Conservation (phyloP, 1,140 invertebrate genomes). For the Neocloeon triangulifer region DNA sequence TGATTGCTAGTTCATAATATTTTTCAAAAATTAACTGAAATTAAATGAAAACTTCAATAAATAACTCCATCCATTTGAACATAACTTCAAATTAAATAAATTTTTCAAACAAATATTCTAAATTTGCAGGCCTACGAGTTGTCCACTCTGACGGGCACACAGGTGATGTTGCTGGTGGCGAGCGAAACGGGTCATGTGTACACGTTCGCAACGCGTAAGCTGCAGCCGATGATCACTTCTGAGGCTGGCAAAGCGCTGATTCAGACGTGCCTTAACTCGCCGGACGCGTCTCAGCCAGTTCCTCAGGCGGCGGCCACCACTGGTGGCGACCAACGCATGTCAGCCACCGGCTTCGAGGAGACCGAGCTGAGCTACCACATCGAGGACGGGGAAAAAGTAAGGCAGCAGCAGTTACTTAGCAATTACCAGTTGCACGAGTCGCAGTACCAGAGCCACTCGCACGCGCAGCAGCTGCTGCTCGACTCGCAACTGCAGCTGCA, state of each 20-base stretch:
- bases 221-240: slow-evolving; percentile 98
- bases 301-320: slow-evolving; percentile 31
- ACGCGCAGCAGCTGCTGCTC: slow-evolving; percentile 24
- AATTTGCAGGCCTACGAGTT: slow-evolving; percentile 94
- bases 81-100: too few relatives aligned
- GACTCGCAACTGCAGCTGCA: slow-evolving; percentile 15
- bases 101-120: too few relatives aligned
- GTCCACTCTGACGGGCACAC: slow-evolving; percentile 94
- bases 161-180: slow-evolving; percentile 92
- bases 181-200: slow-evolving; percentile 97
- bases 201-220: slow-evolving; percentile 95
- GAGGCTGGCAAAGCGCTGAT: slow-evolving; percentile 96
- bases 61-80: too few relatives aligned
- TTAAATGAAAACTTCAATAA: too few relatives aligned
- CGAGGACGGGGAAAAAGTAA: slow-evolving; percentile 89
- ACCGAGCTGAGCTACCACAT: slow-evolving; percentile 94
- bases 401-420: slow-evolving; percentile 66
- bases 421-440: slow-evolving; percentile 32
- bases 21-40: slow-evolving; percentile 7
- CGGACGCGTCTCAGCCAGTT: slow-evolving; percentile 72
- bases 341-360: slow-evolving; percentile 94
- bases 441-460: slow-evolving; percentile 12
- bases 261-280: slow-evolving; percentile 95
- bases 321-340: slow-evolving; percentile 79
- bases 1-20: slow-evolving; percentile 3